These are phyloP conservation scores for Frankliniella fusca DNA, from an alignment of 2,888 invertebrate genomes.

Conservation along the genomic window DNA sequence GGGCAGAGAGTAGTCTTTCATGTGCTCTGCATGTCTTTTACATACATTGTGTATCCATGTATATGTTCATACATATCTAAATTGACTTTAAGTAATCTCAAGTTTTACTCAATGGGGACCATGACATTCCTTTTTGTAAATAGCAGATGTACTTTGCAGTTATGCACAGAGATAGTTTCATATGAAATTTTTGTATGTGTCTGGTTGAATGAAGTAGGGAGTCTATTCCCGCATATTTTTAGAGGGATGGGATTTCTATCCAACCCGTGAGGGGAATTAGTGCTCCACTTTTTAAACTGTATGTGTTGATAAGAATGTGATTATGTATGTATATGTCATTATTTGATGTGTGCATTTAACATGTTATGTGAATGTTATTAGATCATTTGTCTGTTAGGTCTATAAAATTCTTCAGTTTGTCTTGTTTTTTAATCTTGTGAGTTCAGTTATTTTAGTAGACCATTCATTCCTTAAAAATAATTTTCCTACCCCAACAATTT, in stretches of 20 bases:
- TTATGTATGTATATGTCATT: neutral
- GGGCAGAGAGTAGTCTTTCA: neutral
- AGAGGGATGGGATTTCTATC: neutral
- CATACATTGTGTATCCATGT: neutral
- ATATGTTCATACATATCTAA: neutral
- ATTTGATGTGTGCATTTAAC: neutral
- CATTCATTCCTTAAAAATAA: neutral
- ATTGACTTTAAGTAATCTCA: neutral
- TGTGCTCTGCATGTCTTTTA: neutral
- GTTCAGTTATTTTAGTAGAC: neutral
- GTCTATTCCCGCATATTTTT: neutral
- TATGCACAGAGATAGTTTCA: neutral
- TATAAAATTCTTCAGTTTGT: neutral
- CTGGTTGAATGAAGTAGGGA: no score
- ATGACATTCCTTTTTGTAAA: constrained; percentile 10
- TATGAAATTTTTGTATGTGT: no score
- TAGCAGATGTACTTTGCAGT: neutral
- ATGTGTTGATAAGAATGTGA: neutral
- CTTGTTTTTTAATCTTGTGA: neutral
- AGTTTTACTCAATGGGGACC: neutral
- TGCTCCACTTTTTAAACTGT: neutral
- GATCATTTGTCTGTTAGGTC: neutral
- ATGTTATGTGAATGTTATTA: constrained; percentile 3
- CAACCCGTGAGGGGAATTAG: neutral
- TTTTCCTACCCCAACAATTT: neutral